phyloP scores from a whole-genome alignment of 2,113 vertebrate genomes.

The Ifrita kowaldi region DNA sequence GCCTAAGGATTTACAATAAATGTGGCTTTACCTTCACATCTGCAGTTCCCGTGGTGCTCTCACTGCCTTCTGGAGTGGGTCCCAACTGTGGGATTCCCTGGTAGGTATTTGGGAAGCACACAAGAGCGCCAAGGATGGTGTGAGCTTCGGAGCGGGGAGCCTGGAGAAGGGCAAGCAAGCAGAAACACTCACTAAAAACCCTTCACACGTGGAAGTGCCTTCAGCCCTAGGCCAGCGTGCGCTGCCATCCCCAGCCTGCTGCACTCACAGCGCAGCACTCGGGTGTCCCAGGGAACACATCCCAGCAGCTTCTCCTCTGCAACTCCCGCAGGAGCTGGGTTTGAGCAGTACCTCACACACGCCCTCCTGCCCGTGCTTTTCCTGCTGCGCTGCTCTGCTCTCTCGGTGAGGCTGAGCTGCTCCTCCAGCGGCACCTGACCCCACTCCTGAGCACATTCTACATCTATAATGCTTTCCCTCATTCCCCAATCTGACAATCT shows the following conservation, averaged over 20 bases:
- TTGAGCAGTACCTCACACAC: not conserved
- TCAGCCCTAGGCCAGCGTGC: not conserved
- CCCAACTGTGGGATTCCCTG: conserved; percentile 81
- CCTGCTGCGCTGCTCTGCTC: not conserved
- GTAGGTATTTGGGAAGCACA: conserved; percentile 94
- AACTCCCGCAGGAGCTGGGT: not conserved
- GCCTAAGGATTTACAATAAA: not conserved
- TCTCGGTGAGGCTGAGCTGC: not conserved
- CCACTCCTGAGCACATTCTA: not conserved
- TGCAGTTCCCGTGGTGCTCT: conserved; percentile 69
- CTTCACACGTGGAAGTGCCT: not conserved
- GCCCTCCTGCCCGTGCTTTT: rapidly evolving
- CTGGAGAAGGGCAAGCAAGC: conserved; percentile 48
- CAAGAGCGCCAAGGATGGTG: conserved; percentile 90
- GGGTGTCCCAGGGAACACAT: not conserved
- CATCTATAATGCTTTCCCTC: not conserved
- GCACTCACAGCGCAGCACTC: rapidly evolving
- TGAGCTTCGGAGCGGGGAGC: conserved; percentile 90
- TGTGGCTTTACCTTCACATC: conserved; percentile 84
- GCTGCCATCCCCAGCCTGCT: rapidly evolving
- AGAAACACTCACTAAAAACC: not conserved
- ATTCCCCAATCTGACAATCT: not conserved
- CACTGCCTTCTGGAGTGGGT: conserved; percentile 68
- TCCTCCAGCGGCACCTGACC: not conserved
- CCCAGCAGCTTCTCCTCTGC: not conserved